Evolutionary conservation across 2,113 vertebrate genomes (phyloP).

Genomic region (Heloderma charlesbogerti): DNA sequence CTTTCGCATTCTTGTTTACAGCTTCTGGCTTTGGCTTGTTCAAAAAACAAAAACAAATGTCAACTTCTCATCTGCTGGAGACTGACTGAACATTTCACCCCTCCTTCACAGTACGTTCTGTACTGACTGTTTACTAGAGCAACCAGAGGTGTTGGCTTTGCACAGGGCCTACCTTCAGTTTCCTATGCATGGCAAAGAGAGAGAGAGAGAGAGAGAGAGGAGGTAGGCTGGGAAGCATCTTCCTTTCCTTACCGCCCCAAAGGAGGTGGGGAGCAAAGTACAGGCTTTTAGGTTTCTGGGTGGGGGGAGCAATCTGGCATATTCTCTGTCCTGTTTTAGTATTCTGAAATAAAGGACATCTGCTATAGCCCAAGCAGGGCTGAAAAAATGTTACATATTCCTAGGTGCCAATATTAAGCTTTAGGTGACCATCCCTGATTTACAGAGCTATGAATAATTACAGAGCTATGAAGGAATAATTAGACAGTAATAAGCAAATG

Average conservation of each 20-base stretch:
- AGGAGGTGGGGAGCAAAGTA: no score
- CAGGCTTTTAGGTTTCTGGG: neutral
- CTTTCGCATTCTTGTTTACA: rapidly evolving
- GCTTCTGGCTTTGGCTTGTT: neutral
- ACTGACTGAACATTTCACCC: neutral
- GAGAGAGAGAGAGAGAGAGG: neutral
- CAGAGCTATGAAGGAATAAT: neutral
- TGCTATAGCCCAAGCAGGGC: neutral
- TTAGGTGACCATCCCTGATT: neutral
- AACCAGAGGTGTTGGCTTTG: neutral
- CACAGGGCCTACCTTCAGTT: neutral
- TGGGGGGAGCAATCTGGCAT: neutral
- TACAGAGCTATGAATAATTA: no score
- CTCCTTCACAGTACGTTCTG: neutral
- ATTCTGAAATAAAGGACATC: neutral
- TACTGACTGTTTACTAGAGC: neutral
- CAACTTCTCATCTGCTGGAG: neutral
- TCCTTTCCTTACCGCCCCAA: neutral
- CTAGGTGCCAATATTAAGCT: neutral
- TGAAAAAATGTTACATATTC: neutral
- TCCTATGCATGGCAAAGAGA: neutral
- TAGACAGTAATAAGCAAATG: neutral
- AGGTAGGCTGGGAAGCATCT: neutral
- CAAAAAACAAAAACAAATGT: neutral
- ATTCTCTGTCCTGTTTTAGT: neutral